Evolutionary conservation across 2,888 invertebrate species (phyloP).

Genomic region (Hydroisotoma schaefferi): DNA sequence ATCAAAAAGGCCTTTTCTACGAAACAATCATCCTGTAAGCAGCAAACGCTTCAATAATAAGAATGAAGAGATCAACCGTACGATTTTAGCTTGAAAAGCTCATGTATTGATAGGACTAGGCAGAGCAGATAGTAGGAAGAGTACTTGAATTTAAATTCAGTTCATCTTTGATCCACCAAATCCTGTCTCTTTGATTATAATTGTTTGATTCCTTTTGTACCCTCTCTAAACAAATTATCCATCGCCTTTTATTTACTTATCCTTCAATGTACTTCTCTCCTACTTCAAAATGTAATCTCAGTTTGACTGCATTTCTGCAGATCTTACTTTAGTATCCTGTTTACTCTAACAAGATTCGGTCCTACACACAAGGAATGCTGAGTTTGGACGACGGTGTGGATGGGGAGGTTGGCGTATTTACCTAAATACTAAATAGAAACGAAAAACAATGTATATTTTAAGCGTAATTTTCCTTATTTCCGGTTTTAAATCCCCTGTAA

Average conservation of each 20-base stretch:
- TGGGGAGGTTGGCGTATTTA: too few species aligned
- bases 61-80: too few species aligned
- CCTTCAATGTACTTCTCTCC: neutral
- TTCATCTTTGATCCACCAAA: conserved; percentile 9
- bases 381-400: too few species aligned
- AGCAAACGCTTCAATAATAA: too few species aligned
- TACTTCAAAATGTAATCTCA: neutral
- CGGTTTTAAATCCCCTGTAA: too few species aligned
- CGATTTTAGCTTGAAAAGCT: too few species aligned
- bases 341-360: too few species aligned
- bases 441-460: too few species aligned
- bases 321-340: neutral
- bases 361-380: too few species aligned
- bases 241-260: neutral
- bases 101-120: neutral
- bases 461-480: too few species aligned
- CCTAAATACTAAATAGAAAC: too few species aligned
- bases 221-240: neutral
- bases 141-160: conserved; percentile 5
- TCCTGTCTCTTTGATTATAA: conserved; percentile 2
- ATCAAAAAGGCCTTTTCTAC: neutral
- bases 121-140: neutral
- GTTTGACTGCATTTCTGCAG: too few species aligned
- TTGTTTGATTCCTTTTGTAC: neutral
- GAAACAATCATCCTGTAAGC: neutral